Evolutionary conservation across 1,140 invertebrate species (phyloP), one percentile per base, ranked within the genome.

Genomic region (Meloidogyne exigua): DNA sequence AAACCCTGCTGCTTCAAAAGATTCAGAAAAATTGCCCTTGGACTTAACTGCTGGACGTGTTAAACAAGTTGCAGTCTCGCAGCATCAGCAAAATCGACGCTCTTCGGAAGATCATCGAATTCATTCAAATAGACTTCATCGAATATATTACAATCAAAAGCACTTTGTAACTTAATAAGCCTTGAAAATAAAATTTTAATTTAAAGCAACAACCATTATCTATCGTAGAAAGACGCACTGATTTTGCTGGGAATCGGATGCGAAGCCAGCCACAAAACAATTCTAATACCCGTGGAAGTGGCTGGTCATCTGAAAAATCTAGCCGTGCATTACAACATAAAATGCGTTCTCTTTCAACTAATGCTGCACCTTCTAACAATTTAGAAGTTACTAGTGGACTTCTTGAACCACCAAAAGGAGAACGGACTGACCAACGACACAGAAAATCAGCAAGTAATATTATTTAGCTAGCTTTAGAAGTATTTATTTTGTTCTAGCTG

Each of bases 401-500:
- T 57, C 18, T n/a, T 57, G 49, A 57, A 21, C 5, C 5, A 9
- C 18, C 18, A 2, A 64, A 64, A 32, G 21, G 4, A 25, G 71
- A 73, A 18, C 18, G 49, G 4, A 65, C 21, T 2, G 65, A 66
- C 13, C 72, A 73, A 13, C 36, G 39, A 15, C 26, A 71, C 13
- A 42, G 72, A 73, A 73, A 73, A 18, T 73, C 72, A 73, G 65
- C 72, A 23, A 65, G 72, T 73, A 57, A 57, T 10, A n/a, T 36
- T 12, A 13, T 49, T 26, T 13, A 25, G n/a, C 36, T 18, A n/a
- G 10, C 15, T 15, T 32, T 7, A 7, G n/a, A 25, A 15, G 28
- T 12, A 36, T 73, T 9, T 77, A 25, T 49, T 18, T 28, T 23
- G 15, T 76, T 75, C 67, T 68, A 85, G 84, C 78, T 26, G 78